Conservation (phyloP, 1,140 invertebrate genomes). For the Drosophila arawakana region DNA sequence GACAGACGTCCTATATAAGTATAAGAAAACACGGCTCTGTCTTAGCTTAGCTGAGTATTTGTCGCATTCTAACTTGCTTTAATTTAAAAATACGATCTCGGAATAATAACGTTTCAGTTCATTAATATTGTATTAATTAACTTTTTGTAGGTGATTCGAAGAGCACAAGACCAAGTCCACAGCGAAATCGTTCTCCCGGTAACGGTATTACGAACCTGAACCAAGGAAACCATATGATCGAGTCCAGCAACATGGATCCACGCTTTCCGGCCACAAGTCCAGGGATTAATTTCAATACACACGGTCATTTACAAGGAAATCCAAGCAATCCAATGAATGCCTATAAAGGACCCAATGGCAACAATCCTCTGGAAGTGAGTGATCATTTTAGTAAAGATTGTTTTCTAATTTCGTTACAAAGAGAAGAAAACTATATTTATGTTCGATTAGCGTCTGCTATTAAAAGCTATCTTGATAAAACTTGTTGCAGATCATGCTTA, state of each 20-base stretch:
- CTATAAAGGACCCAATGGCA: slow-evolving; percentile 57
- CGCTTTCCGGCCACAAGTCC: slow-evolving; percentile 73
- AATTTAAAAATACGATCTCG: no score
- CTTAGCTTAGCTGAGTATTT: no score
- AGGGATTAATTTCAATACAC: slow-evolving; percentile 68
- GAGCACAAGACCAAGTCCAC: slow-evolving; percentile 66
- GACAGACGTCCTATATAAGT: no score
- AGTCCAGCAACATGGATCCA: slow-evolving; percentile 55
- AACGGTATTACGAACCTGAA: slow-evolving; percentile 15
- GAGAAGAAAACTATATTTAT: no score
- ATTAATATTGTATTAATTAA: neutral
- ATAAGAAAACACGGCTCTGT: no score
- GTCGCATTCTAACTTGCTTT: no score
- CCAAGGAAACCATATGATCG: slow-evolving; percentile 38
- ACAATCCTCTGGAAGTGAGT: slow-evolving; percentile 62
- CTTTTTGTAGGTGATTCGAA: slow-evolving; percentile 65
- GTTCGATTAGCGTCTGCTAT: no score
- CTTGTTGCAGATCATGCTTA: no score
- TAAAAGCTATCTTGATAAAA: no score
- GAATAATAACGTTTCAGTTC: no score
- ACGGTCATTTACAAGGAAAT: slow-evolving; percentile 62
- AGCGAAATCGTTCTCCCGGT: slow-evolving; percentile 60
- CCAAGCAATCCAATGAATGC: slow-evolving; percentile 57
- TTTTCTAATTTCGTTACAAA: neutral
- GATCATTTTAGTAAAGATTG: neutral